Base-by-base conservation (phyloP, 2,797 vertebrate genomes). In the Catamblyrhynchus diadema region DNA sequence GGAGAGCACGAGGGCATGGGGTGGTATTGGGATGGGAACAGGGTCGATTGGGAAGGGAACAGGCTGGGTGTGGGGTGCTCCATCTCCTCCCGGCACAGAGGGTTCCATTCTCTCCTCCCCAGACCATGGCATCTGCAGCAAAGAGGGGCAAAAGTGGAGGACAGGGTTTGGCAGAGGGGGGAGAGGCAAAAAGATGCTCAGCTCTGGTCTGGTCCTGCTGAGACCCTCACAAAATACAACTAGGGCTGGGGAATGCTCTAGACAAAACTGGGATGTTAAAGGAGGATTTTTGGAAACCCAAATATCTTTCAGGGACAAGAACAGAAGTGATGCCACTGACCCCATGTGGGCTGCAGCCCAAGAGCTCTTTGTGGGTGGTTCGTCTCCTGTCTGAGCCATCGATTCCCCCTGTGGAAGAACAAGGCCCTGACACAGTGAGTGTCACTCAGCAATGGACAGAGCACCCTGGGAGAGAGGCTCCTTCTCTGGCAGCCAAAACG, bases 181-280 rank as follows among this genome's bases (percentile, higher is more conserved):
- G 27, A 53, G 50, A 74, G 50, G n/a, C 27, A 18, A 27, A 21
- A 50, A 25, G 25, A 13, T 48, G 47, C 28, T 53, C 59, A 59
- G 12, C 6, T 14, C 28, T 14, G 9, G 5, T 32, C 35, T 32
- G 35, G 20, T 62, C 20, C 62, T 62, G 66, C 59, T 64, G 70
- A 75, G 59, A 79, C 15, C 42, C 35, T 50, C 62, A 15, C 54
- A 44, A 45, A 71, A 30, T 10, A 10, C 2, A 3, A 3, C 15
- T 19, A 44, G 56, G 17, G 22, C 62, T 3, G 2, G 39, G 39
- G 23, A 23, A 44, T 21, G 27, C 53, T 33, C 61, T 41, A 45
- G 20, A 25, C n/a, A 61, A n/a, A 69, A 32, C 0, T 0, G 5
- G 1, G 3, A 0, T 1, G 2, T 32, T 35, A 44, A 42, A 69